phyloP scores from a whole-genome alignment of 2,888 invertebrate genomes.

The Timema cristinae region DNA sequence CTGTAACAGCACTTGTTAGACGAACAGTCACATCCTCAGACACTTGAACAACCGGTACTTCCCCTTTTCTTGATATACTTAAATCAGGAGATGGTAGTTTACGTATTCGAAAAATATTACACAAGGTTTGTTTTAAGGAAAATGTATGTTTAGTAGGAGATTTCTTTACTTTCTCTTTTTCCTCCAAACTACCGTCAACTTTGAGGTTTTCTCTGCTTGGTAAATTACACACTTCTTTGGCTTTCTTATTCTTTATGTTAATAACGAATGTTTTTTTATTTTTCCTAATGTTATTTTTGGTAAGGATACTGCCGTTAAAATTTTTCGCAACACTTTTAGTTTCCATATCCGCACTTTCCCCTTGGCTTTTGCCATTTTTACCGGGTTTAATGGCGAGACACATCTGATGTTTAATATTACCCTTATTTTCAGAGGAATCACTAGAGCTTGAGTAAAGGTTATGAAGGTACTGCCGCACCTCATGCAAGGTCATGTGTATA shows the following conservation, averaged over 20 bases:
- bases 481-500: conserved; percentile 78
- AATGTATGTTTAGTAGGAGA: conserved; percentile 58
- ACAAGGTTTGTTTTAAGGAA: conserved; percentile 79
- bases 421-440: conserved; percentile 53
- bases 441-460: conserved; percentile 75
- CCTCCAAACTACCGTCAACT: conserved; percentile 32
- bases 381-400: conserved; percentile 16
- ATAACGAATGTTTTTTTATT: conserved; percentile 56
- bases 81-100: conserved; percentile 52
- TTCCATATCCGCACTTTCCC: conserved; percentile 38
- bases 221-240: conserved; percentile 42
- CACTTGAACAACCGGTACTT: conserved; percentile 34
- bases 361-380: conserved; percentile 44
- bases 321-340: conserved; percentile 47
- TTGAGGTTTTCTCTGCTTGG: conserved; percentile 18
- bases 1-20: conserved; percentile 6
- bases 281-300: conserved; percentile 49
- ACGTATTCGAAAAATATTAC: conserved; percentile 75
- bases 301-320: conserved; percentile 47
- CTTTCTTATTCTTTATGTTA: conserved; percentile 59
- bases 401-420: conserved; percentile 27
- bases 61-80: conserved; percentile 41
- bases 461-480: conserved; percentile 78
- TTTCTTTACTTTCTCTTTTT: conserved; percentile 56
- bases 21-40: conserved; percentile 17